Evolutionary conservation across 2,888 invertebrate species (phyloP).

Genomic region (Seira ritae): DNA sequence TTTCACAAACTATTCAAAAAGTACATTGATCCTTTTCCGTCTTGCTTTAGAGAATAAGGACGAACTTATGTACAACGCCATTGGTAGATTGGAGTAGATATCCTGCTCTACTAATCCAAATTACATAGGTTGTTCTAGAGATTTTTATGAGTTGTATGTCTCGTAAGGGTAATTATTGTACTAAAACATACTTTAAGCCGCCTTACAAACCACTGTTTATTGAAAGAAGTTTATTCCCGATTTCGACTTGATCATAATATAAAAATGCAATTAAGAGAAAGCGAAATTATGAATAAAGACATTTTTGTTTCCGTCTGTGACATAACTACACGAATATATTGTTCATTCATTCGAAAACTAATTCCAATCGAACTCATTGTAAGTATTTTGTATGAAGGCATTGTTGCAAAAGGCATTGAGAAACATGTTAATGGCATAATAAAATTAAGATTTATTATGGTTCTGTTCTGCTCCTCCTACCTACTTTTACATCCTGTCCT

Average conservation of each 20-base stretch:
- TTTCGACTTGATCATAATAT: no score
- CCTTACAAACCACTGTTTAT: neutral
- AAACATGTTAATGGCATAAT: no score
- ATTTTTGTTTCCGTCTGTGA: neutral
- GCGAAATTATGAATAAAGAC: no score
- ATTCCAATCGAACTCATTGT: no score
- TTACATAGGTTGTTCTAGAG: neutral
- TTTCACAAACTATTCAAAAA: conserved; percentile 15
- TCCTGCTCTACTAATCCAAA: neutral
- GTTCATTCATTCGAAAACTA: conserved; percentile 11
- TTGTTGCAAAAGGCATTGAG: no score
- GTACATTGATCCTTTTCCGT: conserved; percentile 17
- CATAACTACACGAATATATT: neutral
- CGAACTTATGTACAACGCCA: neutral
- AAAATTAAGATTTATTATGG: no score
- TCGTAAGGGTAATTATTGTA: neutral
- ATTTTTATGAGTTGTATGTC: neutral
- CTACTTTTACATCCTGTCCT: no score
- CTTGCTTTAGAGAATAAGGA: conserved; percentile 14
- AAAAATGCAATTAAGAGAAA: no score
- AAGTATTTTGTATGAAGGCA: no score
- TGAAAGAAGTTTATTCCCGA: no score
- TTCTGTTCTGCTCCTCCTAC: no score
- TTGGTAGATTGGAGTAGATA: neutral
- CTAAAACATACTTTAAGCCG: neutral